These are phyloP conservation scores for Papilio demoleus DNA, from an alignment of 2,888 invertebrate genomes.

Conservation along the genomic window DNA sequence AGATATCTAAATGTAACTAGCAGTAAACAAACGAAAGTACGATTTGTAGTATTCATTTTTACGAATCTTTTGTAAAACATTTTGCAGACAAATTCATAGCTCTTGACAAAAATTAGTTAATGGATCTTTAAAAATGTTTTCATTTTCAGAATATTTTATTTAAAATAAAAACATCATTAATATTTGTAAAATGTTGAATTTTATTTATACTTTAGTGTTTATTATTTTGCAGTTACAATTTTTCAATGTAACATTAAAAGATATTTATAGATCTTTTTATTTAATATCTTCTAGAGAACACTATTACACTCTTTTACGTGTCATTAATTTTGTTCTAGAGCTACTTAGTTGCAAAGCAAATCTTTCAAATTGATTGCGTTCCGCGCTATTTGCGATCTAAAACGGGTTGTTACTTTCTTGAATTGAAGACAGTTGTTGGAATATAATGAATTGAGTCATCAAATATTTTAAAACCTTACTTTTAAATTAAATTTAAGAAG, in stretches of 20 bases:
- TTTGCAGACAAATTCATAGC: background rate
- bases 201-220: too few relatives aligned
- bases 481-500: background rate
- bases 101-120: background rate
- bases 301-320: slow-evolving; percentile 12
- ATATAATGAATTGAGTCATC: background rate
- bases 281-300: background rate
- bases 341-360: slow-evolving; percentile 15
- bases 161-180: background rate
- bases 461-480: background rate
- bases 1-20: too few relatives aligned
- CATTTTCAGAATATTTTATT: background rate
- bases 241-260: too few relatives aligned
- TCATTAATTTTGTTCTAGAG: slow-evolving; percentile 19
- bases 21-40: too few relatives aligned
- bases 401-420: slow-evolving; percentile 13
- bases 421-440: background rate
- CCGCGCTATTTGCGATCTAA: slow-evolving; percentile 31
- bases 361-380: slow-evolving; percentile 27
- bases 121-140: background rate
- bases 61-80: slow-evolving; percentile 1
- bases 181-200: too few relatives aligned
- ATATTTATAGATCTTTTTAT: too few relatives aligned
- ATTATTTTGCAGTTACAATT: background rate
- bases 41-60: background rate